Base-by-base conservation (phyloP, 2,113 vertebrate genomes). In the Coryphaenoides rupestris region DNA sequence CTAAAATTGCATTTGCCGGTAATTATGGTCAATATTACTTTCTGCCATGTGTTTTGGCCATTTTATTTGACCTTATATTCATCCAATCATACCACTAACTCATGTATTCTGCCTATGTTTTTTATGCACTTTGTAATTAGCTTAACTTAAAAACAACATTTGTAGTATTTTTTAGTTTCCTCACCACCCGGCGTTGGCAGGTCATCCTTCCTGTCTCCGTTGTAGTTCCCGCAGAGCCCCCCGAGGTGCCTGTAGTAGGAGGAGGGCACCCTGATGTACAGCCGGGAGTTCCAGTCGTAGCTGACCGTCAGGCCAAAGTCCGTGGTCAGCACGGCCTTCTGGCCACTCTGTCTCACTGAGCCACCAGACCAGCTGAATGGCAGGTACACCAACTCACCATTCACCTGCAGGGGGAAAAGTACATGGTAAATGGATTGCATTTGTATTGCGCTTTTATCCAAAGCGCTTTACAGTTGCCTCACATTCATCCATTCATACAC, bases 151-250 rank as follows among this genome's bases (percentile, higher is more conserved):
- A 50, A n/a, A 17, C 15, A 47, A 5, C 17, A 50, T 13, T 17
- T 17, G 17, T 13, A 50, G 47, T 49, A 17, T 49, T 49, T 49
- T 17, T 13, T 50, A 2, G 3, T 21, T 55, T 21, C 12, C 2
- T 17, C 50, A 24, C 83, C 79, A 17, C 56, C 66, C 7, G 17
- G 62, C 33, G 62, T 60, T 28, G 23, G 46, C 22, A 65, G 61
- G 0, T 89, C 87, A 52, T 88, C 85, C 2, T 22, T 23, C 3
- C 28, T 6, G 52, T 86, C 66, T 21, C 73, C 70, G 4, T 89
- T 88, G 71, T 79, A 88, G 73, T 88, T 89, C n/a, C 88, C 88
- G 46, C 88, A 89, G 9, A 89, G 83, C 1, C 88, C 88, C 6
- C 82, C 78, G 3, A 88, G 19, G 1, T 47, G 40, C 1, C 73